phyloP scores from a whole-genome alignment of 2,797 vertebrate genomes.

The Spea hammondii region DNA sequence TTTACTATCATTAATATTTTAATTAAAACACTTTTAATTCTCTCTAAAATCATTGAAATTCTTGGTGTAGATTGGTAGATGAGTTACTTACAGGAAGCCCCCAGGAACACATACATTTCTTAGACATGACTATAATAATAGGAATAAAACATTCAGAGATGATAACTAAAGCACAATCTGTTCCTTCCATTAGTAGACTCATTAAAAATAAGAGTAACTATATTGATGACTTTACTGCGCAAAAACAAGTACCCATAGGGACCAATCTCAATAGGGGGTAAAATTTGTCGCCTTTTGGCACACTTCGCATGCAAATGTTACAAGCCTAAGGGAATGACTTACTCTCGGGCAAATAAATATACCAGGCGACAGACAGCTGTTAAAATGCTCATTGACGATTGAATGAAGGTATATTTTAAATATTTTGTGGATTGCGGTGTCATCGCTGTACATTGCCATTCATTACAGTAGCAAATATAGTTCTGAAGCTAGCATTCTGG shows the following conservation, averaged over 20 bases:
- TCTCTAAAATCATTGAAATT: too few species aligned
- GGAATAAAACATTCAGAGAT: background rate
- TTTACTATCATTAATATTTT: too few species aligned
- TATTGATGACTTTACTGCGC: slow-evolving; percentile 27
- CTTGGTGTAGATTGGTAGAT: background rate
- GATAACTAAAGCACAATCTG: background rate
- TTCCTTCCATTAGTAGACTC: background rate
- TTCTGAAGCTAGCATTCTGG: too few species aligned
- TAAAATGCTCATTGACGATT: slow-evolving; percentile 12
- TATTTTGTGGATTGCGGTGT: too few species aligned
- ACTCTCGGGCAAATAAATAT: slow-evolving; percentile 28
- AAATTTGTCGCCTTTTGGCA: slow-evolving; percentile 53
- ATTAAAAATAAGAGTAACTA: slow-evolving; percentile 39
- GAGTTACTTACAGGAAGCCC: background rate
- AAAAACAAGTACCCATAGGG: slow-evolving; percentile 19
- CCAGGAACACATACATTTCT: background rate
- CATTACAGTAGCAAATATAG: too few species aligned
- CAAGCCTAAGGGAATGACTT: slow-evolving; percentile 17
- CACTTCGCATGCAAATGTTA: slow-evolving; percentile 49
- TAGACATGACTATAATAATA: too few species aligned
- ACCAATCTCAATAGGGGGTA: slow-evolving; percentile 27
- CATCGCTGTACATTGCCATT: too few species aligned
- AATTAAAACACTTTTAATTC: too few species aligned
- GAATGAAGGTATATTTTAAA: background rate
- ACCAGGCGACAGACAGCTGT: slow-evolving; percentile 32